Percentiles rank a stretch among this genome's conserved stretches.
Evolutionary conservation across 2,888 invertebrate species (phyloP).

Genomic region (Eudemis profundana): DNA sequence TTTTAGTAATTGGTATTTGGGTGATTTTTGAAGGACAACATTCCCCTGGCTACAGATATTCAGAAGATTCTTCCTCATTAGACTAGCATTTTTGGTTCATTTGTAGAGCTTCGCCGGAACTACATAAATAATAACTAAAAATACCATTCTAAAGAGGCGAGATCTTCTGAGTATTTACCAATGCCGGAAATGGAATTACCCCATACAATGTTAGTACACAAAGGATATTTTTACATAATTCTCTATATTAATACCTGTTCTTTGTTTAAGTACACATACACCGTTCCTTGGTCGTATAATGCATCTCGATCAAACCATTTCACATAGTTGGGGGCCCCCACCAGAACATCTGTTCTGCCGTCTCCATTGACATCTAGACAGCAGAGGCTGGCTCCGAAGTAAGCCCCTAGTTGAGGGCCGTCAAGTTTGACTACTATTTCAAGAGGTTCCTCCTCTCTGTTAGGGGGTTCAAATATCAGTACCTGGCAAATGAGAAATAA

Average conservation of each 20-base stretch:
- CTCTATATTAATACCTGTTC: conserved; percentile 57
- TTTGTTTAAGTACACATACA: conserved; percentile 82
- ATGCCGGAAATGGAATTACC: too few species aligned
- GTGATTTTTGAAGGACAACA: too few species aligned
- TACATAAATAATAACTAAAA: too few species aligned
- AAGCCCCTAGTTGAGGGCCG: conserved; percentile 86
- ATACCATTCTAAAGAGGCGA: too few species aligned
- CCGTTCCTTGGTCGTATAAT: conserved; percentile 86
- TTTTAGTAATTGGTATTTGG: too few species aligned
- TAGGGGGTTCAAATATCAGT: conserved; percentile 69
- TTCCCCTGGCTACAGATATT: too few species aligned
- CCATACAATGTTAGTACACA: too few species aligned
- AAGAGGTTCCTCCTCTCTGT: conserved; percentile 56
- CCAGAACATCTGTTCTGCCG: conserved; percentile 85
- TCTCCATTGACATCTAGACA: conserved; percentile 86
- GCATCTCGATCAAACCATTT: conserved; percentile 56
- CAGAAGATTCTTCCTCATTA: too few species aligned
- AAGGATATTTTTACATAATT: neutral
- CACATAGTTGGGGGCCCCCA: conserved; percentile 86
- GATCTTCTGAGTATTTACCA: too few species aligned
- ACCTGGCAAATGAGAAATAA: conserved; percentile 60
- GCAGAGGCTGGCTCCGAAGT: conserved; percentile 86
- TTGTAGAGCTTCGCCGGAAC: too few species aligned
- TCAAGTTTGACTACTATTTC: conserved; percentile 62
- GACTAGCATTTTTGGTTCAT: too few species aligned